Percentiles rank a stretch among this genome's conserved stretches.
Conservation (phyloP, 2,113 vertebrate genomes). For the Platanista minor region DNA sequence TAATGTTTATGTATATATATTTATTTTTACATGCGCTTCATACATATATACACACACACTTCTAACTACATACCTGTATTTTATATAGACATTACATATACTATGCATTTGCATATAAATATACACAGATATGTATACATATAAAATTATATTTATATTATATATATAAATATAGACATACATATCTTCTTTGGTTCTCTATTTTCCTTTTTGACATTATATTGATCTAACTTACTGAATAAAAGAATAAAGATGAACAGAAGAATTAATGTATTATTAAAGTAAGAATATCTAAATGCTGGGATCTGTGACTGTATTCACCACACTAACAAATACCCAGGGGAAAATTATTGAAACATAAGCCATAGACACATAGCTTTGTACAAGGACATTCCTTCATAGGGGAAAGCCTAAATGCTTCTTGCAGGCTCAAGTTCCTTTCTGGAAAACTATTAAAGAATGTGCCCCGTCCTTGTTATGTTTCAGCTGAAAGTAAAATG, state of each 20-base stretch:
- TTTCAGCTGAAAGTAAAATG: constrained; percentile 36
- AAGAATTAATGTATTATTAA: background rate
- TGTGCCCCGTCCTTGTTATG: background rate
- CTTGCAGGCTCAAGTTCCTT: constrained; percentile 39
- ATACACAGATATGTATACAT: background rate
- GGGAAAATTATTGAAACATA: background rate
- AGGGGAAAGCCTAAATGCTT: constrained; percentile 27
- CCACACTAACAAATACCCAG: background rate
- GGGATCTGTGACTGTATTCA: background rate
- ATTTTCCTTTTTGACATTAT: background rate
- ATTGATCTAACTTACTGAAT: background rate
- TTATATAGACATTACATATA: background rate
- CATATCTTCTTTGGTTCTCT: background rate
- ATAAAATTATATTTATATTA: background rate
- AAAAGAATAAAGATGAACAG: constrained; percentile 23
- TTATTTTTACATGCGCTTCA: background rate
- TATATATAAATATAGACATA: background rate
- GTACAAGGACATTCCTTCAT: background rate
- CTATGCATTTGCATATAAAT: background rate
- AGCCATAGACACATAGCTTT: background rate
- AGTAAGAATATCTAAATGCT: background rate
- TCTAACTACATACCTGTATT: background rate
- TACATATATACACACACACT: background rate
- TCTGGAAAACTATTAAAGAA: constrained; percentile 39
- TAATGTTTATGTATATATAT: background rate